Base-by-base conservation (phyloP, 2,113 vertebrate genomes). In the Antigone vipio region DNA sequence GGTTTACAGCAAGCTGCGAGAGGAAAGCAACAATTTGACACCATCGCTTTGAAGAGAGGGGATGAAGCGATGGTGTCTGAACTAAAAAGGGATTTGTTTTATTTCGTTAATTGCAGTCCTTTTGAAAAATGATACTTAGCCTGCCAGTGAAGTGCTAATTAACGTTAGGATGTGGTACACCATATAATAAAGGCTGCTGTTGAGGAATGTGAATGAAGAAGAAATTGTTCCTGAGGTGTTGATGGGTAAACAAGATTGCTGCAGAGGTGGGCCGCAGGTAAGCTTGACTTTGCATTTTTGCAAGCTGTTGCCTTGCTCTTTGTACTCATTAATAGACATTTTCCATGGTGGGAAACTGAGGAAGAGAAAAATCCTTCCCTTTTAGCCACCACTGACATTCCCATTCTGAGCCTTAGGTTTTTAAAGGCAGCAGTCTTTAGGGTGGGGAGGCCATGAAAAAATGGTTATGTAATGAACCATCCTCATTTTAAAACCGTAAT, bases 171-270 rank as follows among this genome's bases (percentile, higher is more conserved):
- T 94, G 94, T 92, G 95, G 93, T 92, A 86, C 88, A 93, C 90
- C 69, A 21, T 92, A 29, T 81, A 97, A 94, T 95, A 72, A 96
- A 91, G 89, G 52, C 40, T 93, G 85, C 73, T 94, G 40, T 45
- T 92, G 79, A 96, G 86, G 91, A 93, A 94, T 95, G 87, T 45
- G 81, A 77, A 88, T 58, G 74, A 87, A 86, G 78, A 19, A 78
- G 81, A 81, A 75, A 80, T 85, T 69, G 60, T 67, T 95, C 76
- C 86, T 23, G 55, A 76, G 73, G 44, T 87, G 90, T 75, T 97
- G 97, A 97, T 96, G 77, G 90, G 87, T 94, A 95, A 96, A 97
- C 94, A 97, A 97, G 95, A 88, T 93, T 92, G 86, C 59, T 80
- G 80, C 44, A 75, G 73, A 95, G 71, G 92, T 95, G 89, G 88